These are phyloP conservation scores for Sesamia nonagrioides DNA, from an alignment of 1,140 invertebrate species.

Conservation along the genomic window DNA sequence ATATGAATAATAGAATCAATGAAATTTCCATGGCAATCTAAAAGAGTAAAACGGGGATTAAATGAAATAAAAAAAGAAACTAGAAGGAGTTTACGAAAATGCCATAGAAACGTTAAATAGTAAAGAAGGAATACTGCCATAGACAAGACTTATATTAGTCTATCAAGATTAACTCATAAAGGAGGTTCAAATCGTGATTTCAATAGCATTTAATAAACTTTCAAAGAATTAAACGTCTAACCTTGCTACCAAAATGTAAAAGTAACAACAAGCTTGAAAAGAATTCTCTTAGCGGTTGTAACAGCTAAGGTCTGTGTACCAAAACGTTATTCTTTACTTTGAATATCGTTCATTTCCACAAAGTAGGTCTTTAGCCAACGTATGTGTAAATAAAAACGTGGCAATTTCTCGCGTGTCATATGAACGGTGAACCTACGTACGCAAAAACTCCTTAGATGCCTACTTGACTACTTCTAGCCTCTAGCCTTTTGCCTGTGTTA, in stretches of 20 bases:
- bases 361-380: conserved; percentile 8
- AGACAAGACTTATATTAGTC: not conserved
- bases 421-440: not conserved
- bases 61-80: no score
- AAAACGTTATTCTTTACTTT: not conserved
- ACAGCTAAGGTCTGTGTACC: not conserved
- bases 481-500: not conserved
- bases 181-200: not conserved
- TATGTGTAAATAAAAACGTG: conserved; percentile 9
- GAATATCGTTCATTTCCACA: conserved; percentile 9
- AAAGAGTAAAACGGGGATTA: no score
- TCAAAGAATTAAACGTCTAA: conserved; percentile 10
- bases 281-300: not conserved
- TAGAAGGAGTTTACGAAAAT: not conserved
- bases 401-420: not conserved
- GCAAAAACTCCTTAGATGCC: conserved; percentile 8
- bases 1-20: not conserved
- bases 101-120: not conserved
- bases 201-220: not conserved
- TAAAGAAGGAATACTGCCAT: not conserved
- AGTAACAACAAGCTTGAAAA: conserved; percentile 1
- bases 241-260: conserved; percentile 14
- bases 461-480: not conserved
- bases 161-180: not conserved
- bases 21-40: not conserved